Base-by-base conservation (phyloP, 2,113 vertebrate genomes). In the Cariama cristata region DNA sequence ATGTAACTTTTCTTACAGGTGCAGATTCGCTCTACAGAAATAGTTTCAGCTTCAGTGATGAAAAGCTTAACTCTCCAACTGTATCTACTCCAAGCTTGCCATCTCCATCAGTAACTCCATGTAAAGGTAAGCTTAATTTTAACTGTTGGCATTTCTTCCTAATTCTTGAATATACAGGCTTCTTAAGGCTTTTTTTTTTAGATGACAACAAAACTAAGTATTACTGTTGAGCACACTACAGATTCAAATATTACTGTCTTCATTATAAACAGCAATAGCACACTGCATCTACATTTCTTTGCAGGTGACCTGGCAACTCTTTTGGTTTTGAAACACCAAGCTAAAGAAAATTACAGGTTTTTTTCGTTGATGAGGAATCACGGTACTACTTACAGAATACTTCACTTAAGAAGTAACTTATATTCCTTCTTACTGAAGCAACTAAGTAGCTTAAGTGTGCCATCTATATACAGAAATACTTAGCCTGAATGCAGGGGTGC, bases 31-130 rank as follows among this genome's bases (percentile, higher is more conserved):
- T 99, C 38, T 99, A 98, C 92, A 98, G 99, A 94, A 99, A 99
- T 93, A 99, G 99, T 96, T 99, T 99, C 97, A 99, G 98, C 92
- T 99, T 99, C 97, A 99, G 99, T 13, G 99, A 99, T 33, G 99
- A 99, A 97, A 99, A 99, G 73, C 98, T 99, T 27, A 99, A 99
- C 96, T 99, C 99, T 28, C 99, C 99, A 28, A 98, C 98, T 8
- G 94, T 98, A 12, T 97, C 98, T 21, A 96, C 98, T 81, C 98
- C 99, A 8, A 96, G 98, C 62, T 81, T 98, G 87, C 95, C 95
- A 38, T 98, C 99, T 12, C 98, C 99, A 12, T 62, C 98, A 7
- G 96, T 98, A 17, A 95, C 98, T 86, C 98, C 99, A 27, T 98
- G 98, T 33, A 99, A 98, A 99, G 98, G 99, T 99, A 91, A 45